phyloP scores from a whole-genome alignment of 2,797 vertebrate genomes.

The Alexandromys oeconomus region DNA sequence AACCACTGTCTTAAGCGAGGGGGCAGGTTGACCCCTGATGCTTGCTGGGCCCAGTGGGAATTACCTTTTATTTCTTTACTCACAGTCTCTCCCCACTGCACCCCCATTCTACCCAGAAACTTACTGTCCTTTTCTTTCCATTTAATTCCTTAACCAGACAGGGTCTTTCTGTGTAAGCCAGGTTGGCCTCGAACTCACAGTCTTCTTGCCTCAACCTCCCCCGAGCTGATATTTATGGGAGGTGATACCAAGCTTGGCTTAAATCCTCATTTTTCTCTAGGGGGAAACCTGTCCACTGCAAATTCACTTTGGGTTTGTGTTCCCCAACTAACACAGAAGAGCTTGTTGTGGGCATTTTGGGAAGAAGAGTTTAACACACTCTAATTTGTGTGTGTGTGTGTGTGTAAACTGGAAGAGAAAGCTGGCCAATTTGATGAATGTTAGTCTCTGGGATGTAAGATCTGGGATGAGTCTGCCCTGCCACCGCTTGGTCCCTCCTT shows the following conservation, averaged over 20 bases:
- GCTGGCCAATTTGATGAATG: neutral
- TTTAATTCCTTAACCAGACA: neutral
- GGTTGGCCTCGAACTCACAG: neutral
- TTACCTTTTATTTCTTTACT: slow-evolving; percentile 23
- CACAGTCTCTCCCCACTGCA: neutral
- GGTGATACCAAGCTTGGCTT: neutral
- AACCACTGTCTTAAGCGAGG: neutral
- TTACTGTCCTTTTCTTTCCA: neutral
- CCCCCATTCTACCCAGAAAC: neutral
- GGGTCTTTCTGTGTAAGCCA: neutral
- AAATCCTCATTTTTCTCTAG: neutral
- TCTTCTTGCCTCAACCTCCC: neutral
- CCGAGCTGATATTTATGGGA: too few relatives aligned
- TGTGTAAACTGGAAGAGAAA: slow-evolving; percentile 10
- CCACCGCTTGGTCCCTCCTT: neutral
- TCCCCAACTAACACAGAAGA: neutral
- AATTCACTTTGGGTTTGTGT: slow-evolving; percentile 14
- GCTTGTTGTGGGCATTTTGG: neutral
- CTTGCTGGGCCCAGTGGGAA: slow-evolving; percentile 10
- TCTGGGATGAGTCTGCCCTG: neutral
- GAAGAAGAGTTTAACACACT: neutral
- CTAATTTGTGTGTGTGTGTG: neutral
- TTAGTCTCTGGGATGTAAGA: neutral
- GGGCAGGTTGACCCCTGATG: neutral
- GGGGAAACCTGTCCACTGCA: neutral